Conservation (phyloP, 2,888 invertebrate species). For the Nomada flava region DNA sequence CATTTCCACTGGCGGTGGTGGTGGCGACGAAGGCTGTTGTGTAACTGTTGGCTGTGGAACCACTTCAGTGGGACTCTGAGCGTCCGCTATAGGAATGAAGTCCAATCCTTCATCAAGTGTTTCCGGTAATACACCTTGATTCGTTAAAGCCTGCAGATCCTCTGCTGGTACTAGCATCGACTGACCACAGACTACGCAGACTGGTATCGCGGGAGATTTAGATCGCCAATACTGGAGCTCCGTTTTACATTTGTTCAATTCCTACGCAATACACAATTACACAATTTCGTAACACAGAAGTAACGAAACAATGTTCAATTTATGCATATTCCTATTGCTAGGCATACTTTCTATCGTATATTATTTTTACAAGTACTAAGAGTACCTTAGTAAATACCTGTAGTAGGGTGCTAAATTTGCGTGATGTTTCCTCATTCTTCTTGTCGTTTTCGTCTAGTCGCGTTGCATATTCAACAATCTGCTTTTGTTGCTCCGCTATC, state of each 20-base stretch:
- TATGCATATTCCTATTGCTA: not conserved
- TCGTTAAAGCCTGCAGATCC: constrained; percentile 87
- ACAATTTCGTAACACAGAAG: not conserved
- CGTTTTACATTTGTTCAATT: constrained; percentile 96
- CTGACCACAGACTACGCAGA: constrained; percentile 91
- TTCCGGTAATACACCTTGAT: constrained; percentile 87
- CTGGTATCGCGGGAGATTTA: constrained; percentile 91
- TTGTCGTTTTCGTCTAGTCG: constrained; percentile 96
- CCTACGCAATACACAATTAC: constrained; percentile 85
- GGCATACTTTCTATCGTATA: not conserved
- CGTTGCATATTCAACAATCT: constrained; percentile 92
- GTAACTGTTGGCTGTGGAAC: constrained; percentile 61
- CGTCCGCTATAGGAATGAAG: constrained; percentile 84
- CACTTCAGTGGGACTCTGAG: constrained; percentile 79
- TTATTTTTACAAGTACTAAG: constrained; percentile 51
- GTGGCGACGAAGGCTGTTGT: constrained; percentile 61
- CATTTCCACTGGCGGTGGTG: constrained; percentile 74
- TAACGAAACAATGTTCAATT: not conserved
- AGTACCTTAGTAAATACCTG: constrained; percentile 86
- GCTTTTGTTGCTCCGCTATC: constrained; percentile 93
- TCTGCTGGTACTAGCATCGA: constrained; percentile 86
- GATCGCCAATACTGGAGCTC: constrained; percentile 96
- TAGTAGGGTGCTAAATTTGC: constrained; percentile 94
- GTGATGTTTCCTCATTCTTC: constrained; percentile 95
- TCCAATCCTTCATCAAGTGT: constrained; percentile 84